A percentile compares a stretch with the other conserved stretches of the same genome.
Evolutionary conservation across 2,888 invertebrate genomes (phyloP).

Genomic region (Netelia fuscicornis): DNA sequence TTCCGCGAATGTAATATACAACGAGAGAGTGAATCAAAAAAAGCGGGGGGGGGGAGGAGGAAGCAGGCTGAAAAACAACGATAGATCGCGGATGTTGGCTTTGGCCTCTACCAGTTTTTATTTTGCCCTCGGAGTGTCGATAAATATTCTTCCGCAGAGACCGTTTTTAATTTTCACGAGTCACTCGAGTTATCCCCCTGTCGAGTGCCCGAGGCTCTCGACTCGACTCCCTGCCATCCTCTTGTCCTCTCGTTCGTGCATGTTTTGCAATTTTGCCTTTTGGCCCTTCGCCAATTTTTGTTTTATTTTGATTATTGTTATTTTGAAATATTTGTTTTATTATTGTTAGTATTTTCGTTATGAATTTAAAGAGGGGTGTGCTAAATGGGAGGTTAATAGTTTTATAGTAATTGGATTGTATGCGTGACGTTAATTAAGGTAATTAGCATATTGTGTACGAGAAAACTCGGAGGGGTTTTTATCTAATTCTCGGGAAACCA

Average conservation of each 20-base stretch:
- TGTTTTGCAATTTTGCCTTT: constrained; percentile 1
- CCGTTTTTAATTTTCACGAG: constrained; percentile 32
- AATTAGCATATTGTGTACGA: too few species aligned
- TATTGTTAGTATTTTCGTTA: too few species aligned
- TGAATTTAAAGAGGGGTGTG: too few species aligned
- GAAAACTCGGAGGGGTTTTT: too few species aligned
- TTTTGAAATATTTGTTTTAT: too few species aligned
- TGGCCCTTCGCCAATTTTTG: neutral
- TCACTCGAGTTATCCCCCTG: constrained; percentile 2
- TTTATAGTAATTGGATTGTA: too few species aligned
- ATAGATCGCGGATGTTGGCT: neutral
- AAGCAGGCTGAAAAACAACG: constrained; percentile 7
- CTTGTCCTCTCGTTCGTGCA: neutral
- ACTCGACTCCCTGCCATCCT: too few species aligned
- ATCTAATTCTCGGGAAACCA: too few species aligned
- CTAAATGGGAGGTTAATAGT: too few species aligned
- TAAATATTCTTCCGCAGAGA: constrained; percentile 47
- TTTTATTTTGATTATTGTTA: constrained; percentile 25
- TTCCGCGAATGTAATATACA: neutral
- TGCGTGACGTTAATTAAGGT: too few species aligned
- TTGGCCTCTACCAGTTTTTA: neutral
- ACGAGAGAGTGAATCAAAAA: neutral
- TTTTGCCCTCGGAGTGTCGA: constrained; percentile 19
- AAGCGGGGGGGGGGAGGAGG: neutral
- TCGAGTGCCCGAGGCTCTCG: neutral